These are phyloP conservation scores for Chaetogeoica ovagalla DNA, from an alignment of 2,888 invertebrate species.

Conservation along the genomic window DNA sequence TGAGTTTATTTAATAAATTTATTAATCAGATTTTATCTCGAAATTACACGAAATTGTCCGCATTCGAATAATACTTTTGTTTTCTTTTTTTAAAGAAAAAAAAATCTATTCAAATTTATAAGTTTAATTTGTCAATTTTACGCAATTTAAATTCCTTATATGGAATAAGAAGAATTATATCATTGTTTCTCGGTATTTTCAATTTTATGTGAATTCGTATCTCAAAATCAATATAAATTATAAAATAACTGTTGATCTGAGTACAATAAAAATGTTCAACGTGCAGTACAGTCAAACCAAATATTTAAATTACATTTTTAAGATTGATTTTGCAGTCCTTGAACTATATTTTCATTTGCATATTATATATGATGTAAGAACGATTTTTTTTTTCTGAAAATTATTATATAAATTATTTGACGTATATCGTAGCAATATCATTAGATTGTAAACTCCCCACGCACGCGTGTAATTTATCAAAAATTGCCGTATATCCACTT, in stretches of 20 bases:
- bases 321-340: neutral
- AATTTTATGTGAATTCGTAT: neutral
- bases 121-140: neutral
- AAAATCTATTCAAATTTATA: too few relatives aligned
- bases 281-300: neutral
- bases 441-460: neutral
- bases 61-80: neutral
- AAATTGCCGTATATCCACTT: neutral
- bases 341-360: neutral
- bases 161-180: neutral
- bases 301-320: neutral
- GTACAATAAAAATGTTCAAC: neutral
- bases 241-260: neutral
- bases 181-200: neutral
- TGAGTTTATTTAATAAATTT: neutral
- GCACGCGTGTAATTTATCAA: neutral
- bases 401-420: too few relatives aligned
- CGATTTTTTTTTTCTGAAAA: too few relatives aligned
- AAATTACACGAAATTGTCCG: neutral
- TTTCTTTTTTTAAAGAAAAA: neutral
- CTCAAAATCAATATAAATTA: neutral
- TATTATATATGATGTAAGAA: neutral
- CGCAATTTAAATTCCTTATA: neutral
- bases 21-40: neutral
- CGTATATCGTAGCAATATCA: neutral